Base-by-base conservation (phyloP, 2,888 invertebrate species). In the Itoplectis maculator region DNA sequence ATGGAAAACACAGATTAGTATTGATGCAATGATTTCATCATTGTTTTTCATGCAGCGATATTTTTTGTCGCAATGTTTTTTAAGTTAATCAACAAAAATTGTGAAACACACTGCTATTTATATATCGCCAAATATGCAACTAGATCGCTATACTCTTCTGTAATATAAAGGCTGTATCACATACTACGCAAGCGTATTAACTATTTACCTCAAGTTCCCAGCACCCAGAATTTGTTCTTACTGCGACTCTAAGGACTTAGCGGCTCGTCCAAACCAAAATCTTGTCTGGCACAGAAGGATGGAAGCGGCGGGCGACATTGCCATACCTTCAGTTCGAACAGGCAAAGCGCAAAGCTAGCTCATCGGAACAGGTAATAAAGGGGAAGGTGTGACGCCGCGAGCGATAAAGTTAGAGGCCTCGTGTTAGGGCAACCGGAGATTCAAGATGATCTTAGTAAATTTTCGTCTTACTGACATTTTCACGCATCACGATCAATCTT, bases 201-300 rank as follows among this genome's bases (percentile, higher is more conserved):
- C 73, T 61, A 51, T 65, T 45, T 15, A 74, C 63, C 63, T 63
- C 37, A 59, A 54, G 8, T 63, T n/a, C 42, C 54, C 37, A 70
- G 75, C 79, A 47, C 42, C 40, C 63, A 69, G 3, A 61, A 45
- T 68, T 70, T 56, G 37, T 42, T 47, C 37, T 73, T 42, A 68
- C 42, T 47, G 47, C 15, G 18, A 13, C 59, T 56, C 45, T 20
- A 59, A 11, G 18, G 45, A 51, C 45, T 72, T 69, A n/a, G 40
- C 73, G 94, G 94, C 89, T 94, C 94, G 89, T 94, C 94, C 90
- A 95, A 95, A 93, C 95, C 95, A 88, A 95, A 95, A 93, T 94
- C 95, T 91, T 95, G 95, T 93, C 94, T 95, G 93, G 95, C 95
- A 87, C 94, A 95, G 92, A 94, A 94, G 88, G 93, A 92, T 89